These are phyloP conservation scores for Talpa occidentalis DNA, from an alignment of 2,113 vertebrate genomes.

Conservation along the genomic window DNA sequence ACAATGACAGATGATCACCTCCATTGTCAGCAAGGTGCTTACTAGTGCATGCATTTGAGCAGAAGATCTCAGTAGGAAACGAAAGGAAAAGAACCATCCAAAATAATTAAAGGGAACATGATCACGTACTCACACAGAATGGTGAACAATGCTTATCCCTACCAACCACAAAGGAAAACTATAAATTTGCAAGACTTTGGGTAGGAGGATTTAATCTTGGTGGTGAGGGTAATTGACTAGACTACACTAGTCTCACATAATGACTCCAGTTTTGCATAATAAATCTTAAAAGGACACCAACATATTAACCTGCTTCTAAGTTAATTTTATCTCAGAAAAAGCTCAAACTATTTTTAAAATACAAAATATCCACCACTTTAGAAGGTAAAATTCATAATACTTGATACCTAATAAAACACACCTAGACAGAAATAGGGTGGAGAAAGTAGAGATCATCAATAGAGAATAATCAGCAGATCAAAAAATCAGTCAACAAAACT, in stretches of 20 bases:
- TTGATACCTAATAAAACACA: neutral
- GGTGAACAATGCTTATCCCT: neutral
- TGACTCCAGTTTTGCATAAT: neutral
- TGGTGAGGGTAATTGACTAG: neutral
- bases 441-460: neutral
- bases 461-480: neutral
- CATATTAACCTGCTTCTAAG: neutral
- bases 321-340: conserved; percentile 4
- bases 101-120: neutral
- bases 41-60: neutral
- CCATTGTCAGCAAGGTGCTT: neutral
- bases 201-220: neutral
- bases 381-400: neutral
- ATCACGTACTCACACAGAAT: neutral
- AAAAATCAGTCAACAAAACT: neutral
- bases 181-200: neutral
- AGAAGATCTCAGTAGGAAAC: neutral
- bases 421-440: neutral
- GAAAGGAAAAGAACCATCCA: neutral
- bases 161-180: neutral
- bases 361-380: neutral
- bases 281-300: neutral
- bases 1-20: neutral
- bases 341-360: conserved; percentile 8
- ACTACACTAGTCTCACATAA: no score